These are phyloP conservation scores for Ips typographus DNA, from an alignment of 1,140 invertebrate genomes.

Conservation along the genomic window DNA sequence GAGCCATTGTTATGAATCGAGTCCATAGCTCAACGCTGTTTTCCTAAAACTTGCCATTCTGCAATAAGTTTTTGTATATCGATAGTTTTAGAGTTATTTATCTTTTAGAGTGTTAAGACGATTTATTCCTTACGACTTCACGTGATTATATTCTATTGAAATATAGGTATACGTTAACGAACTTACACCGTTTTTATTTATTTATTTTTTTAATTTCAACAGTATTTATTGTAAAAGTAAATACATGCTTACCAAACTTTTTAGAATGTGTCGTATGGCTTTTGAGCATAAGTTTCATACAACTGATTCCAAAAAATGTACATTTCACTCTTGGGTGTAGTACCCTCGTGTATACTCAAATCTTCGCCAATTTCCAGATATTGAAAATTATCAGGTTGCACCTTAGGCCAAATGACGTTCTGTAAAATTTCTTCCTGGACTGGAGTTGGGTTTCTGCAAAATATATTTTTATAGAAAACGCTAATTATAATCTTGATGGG, in stretches of 20 bases:
- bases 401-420: conserved; percentile 30
- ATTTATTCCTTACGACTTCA: too few species aligned
- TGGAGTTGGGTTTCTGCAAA: conserved; percentile 35
- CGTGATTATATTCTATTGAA: too few species aligned
- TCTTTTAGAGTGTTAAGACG: too few species aligned
- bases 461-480: not conserved
- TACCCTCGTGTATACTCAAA: conserved; percentile 9
- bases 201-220: too few species aligned
- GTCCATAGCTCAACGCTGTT: too few species aligned
- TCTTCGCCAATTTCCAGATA: conserved; percentile 33
- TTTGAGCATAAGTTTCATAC: conserved; percentile 29
- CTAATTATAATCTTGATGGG: not conserved
- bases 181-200: too few species aligned
- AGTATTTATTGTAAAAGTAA: not conserved
- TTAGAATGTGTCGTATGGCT: conserved; percentile 32
- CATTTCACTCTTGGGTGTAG: conserved; percentile 21
- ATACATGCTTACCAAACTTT: not conserved
- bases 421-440: conserved; percentile 23
- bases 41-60: too few species aligned
- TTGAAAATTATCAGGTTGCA: conserved; percentile 19
- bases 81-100: too few species aligned
- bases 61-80: too few species aligned
- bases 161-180: too few species aligned
- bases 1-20: too few species aligned
- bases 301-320: conserved; percentile 31